Evolutionary conservation across 1,140 invertebrate genomes (phyloP), one percentile per base, ranked within the genome.

Genomic region (Camponotus pennsylvanicus): DNA sequence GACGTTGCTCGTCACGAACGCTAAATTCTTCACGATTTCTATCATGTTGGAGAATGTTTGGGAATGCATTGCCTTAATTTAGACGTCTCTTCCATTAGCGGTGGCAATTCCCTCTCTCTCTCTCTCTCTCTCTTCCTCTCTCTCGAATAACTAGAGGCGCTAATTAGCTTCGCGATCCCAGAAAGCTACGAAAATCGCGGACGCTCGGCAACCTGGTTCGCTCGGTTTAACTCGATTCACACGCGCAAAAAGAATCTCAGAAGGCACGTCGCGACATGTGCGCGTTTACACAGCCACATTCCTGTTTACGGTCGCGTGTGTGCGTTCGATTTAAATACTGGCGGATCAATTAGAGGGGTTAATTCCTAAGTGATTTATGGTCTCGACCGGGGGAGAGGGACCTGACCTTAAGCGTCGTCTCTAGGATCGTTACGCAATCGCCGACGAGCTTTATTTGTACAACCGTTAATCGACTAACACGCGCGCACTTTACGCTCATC

Each of bases 291-390:
- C 73, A 70, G 79, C 57, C 75, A 63, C 76, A 55, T 86, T 77
- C 57, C 59, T 40, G n/a, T 11, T 55, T 49, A 42, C 49, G 34
- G n/a, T 71, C 27, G 9, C 40, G 27, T 34, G 79, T 73, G 27
- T 70, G 49, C 52, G 75, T 87, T 80, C 79, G 90, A 92, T 92
- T 92, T 86, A 88, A 89, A 91, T 92, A 87, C 87, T 63, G 55
- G 79, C 42, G 86, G 75, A 86, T 88, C 91, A 93, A 93, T 93
- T 93, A 93, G 89, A 85, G 86, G 89, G 91, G 89, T 93, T 92
- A 92, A 93, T 93, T 93, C 89, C 73, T 86, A 69, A 88, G 84
- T 94, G 93, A 94, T 94, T 93, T 93, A 93, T 90, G 89, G 61
- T 61, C 89, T 61, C 66, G 70, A 76, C 77, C 85, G 71, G 55